Evolutionary conservation across 2,888 invertebrate species (phyloP).

Genomic region (Calliopum simillimum): DNA sequence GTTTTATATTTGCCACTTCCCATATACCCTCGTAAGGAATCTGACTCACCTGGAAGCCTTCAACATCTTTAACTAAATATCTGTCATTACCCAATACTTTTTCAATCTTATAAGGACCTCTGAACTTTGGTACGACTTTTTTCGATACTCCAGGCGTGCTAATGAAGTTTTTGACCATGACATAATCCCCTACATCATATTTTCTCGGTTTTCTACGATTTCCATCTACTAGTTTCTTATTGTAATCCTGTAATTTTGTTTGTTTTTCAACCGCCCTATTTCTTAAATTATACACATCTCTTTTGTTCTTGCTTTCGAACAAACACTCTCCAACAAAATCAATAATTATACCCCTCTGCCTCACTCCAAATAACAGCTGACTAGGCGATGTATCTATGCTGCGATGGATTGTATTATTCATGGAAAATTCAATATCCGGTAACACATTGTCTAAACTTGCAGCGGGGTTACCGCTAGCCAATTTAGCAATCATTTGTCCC

Average conservation of each 20-base stretch:
- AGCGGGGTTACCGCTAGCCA: no score
- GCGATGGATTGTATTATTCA: constrained; percentile 31
- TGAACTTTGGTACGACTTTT: constrained; percentile 30
- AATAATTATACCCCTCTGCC: no score
- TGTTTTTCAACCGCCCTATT: constrained; percentile 10
- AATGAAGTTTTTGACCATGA: constrained; percentile 33
- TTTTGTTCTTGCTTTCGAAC: neutral
- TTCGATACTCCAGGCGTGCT: constrained; percentile 24
- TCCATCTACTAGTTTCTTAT: constrained; percentile 28
- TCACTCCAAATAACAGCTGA: no score
- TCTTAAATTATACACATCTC: constrained; percentile 17
- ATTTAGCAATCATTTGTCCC: constrained; percentile 34
- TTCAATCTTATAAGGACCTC: constrained; percentile 31
- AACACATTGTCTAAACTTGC: no score
- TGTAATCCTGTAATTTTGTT: constrained; percentile 27
- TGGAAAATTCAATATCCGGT: constrained; percentile 31
- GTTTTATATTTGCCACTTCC: constrained; percentile 31
- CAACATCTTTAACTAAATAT: constrained; percentile 34
- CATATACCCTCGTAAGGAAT: constrained; percentile 38
- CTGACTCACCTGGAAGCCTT: constrained; percentile 37
- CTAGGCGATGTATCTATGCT: no score
- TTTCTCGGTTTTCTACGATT: constrained; percentile 8
- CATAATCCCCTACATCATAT: constrained; percentile 34
- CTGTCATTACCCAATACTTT: constrained; percentile 31
- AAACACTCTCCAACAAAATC: no score